phyloP scores from a whole-genome alignment of 2,113 vertebrate species.

The Dolichallabes microphthalmus region DNA sequence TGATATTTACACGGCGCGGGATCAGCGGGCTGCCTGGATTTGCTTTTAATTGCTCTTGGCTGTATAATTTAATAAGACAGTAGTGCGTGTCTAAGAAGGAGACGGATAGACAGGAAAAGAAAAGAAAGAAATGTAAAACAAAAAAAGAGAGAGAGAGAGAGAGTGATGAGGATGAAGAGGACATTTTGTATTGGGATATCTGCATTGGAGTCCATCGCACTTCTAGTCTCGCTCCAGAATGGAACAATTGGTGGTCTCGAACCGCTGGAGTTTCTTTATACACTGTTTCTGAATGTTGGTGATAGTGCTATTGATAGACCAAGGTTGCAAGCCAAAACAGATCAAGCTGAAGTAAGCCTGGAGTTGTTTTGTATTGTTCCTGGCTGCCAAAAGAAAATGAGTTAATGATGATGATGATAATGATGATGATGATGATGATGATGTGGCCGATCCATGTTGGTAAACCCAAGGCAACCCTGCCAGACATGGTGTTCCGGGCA shows the following conservation, averaged over 20 bases:
- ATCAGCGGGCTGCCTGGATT: slow-evolving; percentile 40
- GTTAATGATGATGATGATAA: background rate
- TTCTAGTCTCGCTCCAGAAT: background rate
- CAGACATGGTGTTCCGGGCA: slow-evolving; percentile 7
- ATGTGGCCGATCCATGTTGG: slow-evolving; percentile 5
- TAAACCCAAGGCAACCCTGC: background rate
- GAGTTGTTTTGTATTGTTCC: background rate
- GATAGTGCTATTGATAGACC: background rate
- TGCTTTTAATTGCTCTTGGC: slow-evolving; percentile 47
- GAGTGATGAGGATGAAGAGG: no score
- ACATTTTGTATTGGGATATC: background rate
- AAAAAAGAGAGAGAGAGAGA: background rate
- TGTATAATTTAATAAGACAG: slow-evolving; percentile 48
- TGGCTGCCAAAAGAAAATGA: slow-evolving; percentile 18
- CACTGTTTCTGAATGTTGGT: background rate
- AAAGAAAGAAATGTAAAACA: no score
- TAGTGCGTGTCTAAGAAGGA: slow-evolving; percentile 35
- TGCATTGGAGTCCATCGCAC: background rate
- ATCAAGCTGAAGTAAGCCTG: background rate
- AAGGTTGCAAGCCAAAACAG: background rate
- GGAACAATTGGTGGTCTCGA: background rate
- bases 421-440: slow-evolving; percentile 5
- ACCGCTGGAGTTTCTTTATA: background rate
- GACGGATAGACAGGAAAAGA: background rate
- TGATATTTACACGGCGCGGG: slow-evolving; percentile 54